These are phyloP conservation scores for Euleptes europaea DNA, from an alignment of 2,113 vertebrate genomes.

Conservation along the genomic window DNA sequence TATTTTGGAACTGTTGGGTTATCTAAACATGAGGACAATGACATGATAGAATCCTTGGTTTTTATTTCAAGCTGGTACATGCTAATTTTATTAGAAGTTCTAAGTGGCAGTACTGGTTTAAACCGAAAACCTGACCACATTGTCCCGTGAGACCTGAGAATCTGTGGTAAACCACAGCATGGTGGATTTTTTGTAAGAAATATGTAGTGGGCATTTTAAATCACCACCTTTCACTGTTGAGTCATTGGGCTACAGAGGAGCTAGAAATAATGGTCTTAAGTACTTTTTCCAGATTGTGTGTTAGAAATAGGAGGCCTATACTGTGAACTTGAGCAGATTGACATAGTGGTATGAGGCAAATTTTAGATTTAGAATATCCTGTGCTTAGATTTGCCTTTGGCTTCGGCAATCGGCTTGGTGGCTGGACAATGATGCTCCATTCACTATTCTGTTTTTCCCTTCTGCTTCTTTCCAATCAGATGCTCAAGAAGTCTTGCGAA, in stretches of 20 bases:
- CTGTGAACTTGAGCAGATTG: background rate
- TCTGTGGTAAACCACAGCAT: background rate
- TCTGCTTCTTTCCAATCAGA: constrained; percentile 52
- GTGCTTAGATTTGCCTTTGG: background rate
- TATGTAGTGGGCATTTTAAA: background rate
- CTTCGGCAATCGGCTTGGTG: background rate
- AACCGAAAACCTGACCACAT: background rate
- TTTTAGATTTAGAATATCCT: background rate
- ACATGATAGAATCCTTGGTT: too few species aligned
- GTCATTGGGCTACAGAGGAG: too few species aligned
- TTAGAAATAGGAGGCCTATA: background rate
- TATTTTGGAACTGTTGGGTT: too few species aligned
- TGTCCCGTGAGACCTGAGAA: background rate
- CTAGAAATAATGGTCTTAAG: background rate
- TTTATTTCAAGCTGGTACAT: background rate
- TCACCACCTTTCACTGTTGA: background rate
- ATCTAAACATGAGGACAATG: too few species aligned
- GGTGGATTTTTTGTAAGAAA: background rate
- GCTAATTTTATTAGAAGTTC: background rate
- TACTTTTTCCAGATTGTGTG: background rate
- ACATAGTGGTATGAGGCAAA: background rate
- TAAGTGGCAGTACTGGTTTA: background rate
- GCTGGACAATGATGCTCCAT: background rate
- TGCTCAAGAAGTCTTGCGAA: constrained; percentile 53
- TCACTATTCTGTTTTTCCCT: background rate